A percentile compares a stretch with the other conserved stretches of the same genome.
Evolutionary conservation across 2,797 vertebrate genomes (phyloP).

Genomic region (Knipowitschia caucasica): DNA sequence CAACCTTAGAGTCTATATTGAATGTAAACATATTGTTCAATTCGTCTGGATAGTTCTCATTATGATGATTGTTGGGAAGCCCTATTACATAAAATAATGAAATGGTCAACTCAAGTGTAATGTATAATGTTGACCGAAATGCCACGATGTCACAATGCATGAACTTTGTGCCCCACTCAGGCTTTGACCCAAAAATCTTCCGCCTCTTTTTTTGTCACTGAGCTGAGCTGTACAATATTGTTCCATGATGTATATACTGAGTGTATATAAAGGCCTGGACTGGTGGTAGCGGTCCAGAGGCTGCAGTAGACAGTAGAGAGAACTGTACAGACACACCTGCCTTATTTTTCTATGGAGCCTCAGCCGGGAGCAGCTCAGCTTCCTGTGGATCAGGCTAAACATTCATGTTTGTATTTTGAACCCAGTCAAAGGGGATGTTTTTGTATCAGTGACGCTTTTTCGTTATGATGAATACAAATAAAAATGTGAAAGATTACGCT

Average conservation of each 20-base stretch:
- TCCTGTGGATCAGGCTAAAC: conserved; percentile 57
- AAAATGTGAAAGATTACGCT: conserved; percentile 61
- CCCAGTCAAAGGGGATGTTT: conserved; percentile 53
- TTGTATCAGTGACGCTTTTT: conserved; percentile 76
- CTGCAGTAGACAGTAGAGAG: conserved; percentile 15
- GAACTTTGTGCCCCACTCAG: conserved; percentile 44
- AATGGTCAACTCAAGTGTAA: neutral
- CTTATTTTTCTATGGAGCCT: conserved; percentile 50
- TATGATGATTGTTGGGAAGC: neutral
- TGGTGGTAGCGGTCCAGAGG: conserved; percentile 22
- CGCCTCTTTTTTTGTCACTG: conserved; percentile 35
- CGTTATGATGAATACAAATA: conserved; percentile 68
- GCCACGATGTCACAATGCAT: conserved; percentile 1
- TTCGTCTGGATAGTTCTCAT: neutral
- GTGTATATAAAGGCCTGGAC: conserved; percentile 18
- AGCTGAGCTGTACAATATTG: conserved; percentile 41
- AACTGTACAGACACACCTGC: conserved; percentile 36
- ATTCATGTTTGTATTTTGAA: conserved; percentile 64
- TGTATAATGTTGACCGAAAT: neutral
- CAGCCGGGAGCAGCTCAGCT: conserved; percentile 43
- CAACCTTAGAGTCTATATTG: neutral
- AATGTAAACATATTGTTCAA: neutral
- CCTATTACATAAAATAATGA: neutral
- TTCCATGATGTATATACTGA: conserved; percentile 22
- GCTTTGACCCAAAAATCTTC: conserved; percentile 34